These are phyloP conservation scores for Fabriciana adippe DNA, from an alignment of 2,888 invertebrate genomes.

Conservation along the genomic window DNA sequence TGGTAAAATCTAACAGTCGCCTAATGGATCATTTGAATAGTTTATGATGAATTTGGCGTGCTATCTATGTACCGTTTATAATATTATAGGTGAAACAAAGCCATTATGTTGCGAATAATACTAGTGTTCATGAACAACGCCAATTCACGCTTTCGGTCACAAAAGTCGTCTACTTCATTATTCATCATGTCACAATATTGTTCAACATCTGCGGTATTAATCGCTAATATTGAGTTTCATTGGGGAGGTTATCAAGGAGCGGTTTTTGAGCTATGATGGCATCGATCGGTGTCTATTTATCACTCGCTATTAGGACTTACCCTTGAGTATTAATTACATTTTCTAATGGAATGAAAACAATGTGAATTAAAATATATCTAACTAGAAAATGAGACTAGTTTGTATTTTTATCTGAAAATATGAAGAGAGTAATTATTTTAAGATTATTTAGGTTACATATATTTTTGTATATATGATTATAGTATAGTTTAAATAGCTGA, in stretches of 20 bases:
- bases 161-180: slow-evolving; percentile 57
- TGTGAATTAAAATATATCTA: slow-evolving; percentile 4
- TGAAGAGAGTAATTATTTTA: too few species aligned
- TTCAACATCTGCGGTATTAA: slow-evolving; percentile 55
- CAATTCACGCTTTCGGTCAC: slow-evolving; percentile 50
- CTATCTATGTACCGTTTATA: slow-evolving; percentile 40
- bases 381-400: background rate
- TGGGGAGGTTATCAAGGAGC: slow-evolving; percentile 51
- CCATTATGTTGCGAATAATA: slow-evolving; percentile 64
- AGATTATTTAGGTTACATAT: too few species aligned
- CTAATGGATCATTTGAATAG: slow-evolving; percentile 27
- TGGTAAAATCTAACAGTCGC: slow-evolving; percentile 20
- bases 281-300: slow-evolving; percentile 59
- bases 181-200: slow-evolving; percentile 59
- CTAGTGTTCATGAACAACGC: slow-evolving; percentile 54
- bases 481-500: too few species aligned
- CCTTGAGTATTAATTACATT: slow-evolving; percentile 78
- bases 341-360: slow-evolving; percentile 65
- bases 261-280: slow-evolving; percentile 64
- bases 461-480: too few species aligned
- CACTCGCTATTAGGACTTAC: slow-evolving; percentile 72
- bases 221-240: slow-evolving; percentile 44
- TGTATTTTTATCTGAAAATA: too few species aligned
- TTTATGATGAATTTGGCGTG: slow-evolving; percentile 30
- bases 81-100: slow-evolving; percentile 61